Base-by-base conservation (phyloP, 2,888 invertebrate species). In the Busseola fusca region DNA sequence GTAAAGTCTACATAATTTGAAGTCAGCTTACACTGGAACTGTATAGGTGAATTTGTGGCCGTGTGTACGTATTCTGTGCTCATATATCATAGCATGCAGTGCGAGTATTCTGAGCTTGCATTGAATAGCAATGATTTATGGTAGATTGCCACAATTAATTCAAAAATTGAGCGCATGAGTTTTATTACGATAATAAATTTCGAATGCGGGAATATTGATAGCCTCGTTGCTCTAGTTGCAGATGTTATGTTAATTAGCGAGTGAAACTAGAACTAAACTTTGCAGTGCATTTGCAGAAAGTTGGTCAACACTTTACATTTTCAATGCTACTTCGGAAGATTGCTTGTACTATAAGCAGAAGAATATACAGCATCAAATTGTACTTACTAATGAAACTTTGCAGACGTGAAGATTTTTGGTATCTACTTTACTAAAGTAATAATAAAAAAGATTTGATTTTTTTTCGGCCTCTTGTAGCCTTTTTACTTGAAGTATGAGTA, bases 41-140 rank as follows among this genome's bases (percentile, higher is more conserved):
- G 7, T 34, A 30, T 40, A 16, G 25, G 5, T 34, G 18, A 18
- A 57, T 42, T 18, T 40, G 48, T 10, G 4, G 72, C 40, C 7
- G 10, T 34, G n/a, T 57, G 48, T 72, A 77, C 74, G 56, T 77
- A 67, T 50, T 69, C 74, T 34, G 54, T 45, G 69, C 52, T 59
- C 74, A 67, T 80, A 77, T 80, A 80, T 80, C 78, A 80, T 77
- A 81, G 62, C 58, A 73, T 81, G 81, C 80, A 81, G 66, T 62
- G 73, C 69, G 54, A 69, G 73, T 64, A 77, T 77, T 69, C 79
- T 73, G 81, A 77, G 78, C 69, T 81, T 77, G 80, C 80, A 81
- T 80, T 81, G 80, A 80, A 81, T 77, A 77, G 34, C 73, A 58
- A 65, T 80, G 81, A 77, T 77, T 81, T 80, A 80, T 77, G 16